Base-by-base conservation (phyloP, 2,888 invertebrate species). In the Mythimna lalbum region DNA sequence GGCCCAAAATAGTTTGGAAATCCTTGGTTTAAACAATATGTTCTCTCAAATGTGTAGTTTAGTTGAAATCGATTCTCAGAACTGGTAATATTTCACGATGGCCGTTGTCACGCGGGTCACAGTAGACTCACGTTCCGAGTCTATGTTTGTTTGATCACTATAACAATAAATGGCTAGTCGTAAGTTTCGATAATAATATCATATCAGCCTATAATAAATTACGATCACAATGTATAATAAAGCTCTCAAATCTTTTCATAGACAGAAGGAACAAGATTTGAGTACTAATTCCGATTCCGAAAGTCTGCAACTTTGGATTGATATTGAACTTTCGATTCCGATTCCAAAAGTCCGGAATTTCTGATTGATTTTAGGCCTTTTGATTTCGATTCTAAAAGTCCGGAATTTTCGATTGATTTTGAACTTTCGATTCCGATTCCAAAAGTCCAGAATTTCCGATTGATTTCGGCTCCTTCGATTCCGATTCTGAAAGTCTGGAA, bases 111-210 rank as follows among this genome's bases (percentile, higher is more conserved):
- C 31, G 33, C 23, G 17, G 62, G 19, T 53, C 27, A 27, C 47
- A 53, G 36, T 53, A 19, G 73, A 62, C 47, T 33, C 52, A 70
- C 73, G 62, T 61, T 23, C 21, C 21, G 27, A 21, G 21, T 53
- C 14, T 72, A n/a, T 53, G 47, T 55, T 53, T 36, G 27, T 73
- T 43, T 53, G n/a, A 36, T 36, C 33, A 33, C n/a, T 31, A 10
- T 55, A 14, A 49, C 14, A 36, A 52, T 50, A 72, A 53, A 19
- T 49, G 5, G 27, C 14, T 10, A 36, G 21, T 63, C 27, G 10
- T 39, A 47, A 55, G 31, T 49, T 74, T 27, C 31, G n/a, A 55
- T 49, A 39, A 49, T 21, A 19, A 39, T 14, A 7, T 69, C 14
- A 23, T 21, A 36, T 19, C 5, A 21, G 21, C 6, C 4, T 36